Evolutionary conservation across 2,888 invertebrate genomes (phyloP), one percentile per base, ranked within the genome.

Genomic region (Callyntrura sp.): DNA sequence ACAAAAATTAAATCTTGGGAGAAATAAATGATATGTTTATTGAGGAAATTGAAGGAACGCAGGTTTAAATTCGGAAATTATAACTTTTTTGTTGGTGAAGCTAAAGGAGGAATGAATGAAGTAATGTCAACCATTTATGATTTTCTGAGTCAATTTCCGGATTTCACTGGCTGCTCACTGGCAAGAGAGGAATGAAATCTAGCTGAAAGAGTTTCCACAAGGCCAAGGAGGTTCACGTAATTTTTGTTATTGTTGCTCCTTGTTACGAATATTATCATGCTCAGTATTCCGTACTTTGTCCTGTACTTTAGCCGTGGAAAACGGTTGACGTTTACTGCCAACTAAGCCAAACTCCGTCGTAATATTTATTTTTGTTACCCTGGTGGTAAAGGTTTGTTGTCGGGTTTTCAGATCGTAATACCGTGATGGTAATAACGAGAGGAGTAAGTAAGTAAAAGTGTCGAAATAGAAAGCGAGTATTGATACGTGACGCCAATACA

Each of bases 401-500:
- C 20, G 20, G 5, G 70, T 73, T 45, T 73, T 35, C 20, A 14
- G 65, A 65, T 28, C 43, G 68, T 68, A 55, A 25, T 51, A 51
- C 51, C 51, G 51, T 51, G 17, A n/a, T 43, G 51, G 45, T 25
- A 85, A 57, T 84, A 70, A 55, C 43, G 55, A 51, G n/a, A 35
- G 48, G 23, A 20, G 68, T 73, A 68, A 55, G n/a, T 68, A 57
- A 35, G 68, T 23, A 28, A 55, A 73, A 55, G 73, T 45, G 76
- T 70, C 70, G 76, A 79, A 78, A 78, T 62, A 35, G 65, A 76
- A 51, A 76, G 70, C 20, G 70, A 70, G 62, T 35, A 65, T 55
- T 78, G 84, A 65, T 51, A 79, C 70, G 83, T 84, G 91, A 91
- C 91, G 89, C 82, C 43, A 90, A 91, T 91, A 87, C 85, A 91